Conservation (phyloP, 1,140 invertebrate genomes). For the Chelonus insularis region DNA sequence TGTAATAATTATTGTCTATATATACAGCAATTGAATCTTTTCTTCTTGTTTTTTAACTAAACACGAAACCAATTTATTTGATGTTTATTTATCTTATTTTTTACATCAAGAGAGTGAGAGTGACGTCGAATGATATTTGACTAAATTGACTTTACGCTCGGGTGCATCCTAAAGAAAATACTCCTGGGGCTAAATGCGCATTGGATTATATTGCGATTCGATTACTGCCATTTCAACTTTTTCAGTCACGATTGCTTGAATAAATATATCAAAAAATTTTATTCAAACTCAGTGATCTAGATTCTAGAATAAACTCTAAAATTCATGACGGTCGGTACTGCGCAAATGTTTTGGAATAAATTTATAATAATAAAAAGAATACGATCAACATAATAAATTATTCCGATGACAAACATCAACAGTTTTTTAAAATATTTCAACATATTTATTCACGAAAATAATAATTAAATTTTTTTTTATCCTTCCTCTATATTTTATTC, state of each 20-base stretch:
- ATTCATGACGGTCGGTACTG: no score
- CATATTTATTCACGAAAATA: no score
- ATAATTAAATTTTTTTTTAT: not conserved
- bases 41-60: no score
- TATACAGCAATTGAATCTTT: no score
- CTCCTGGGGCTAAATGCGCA: constrained; percentile 22
- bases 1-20: no score
- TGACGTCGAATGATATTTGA: constrained; percentile 25
- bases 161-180: constrained; percentile 22
- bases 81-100: no score
- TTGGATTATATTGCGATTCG: constrained; percentile 25
- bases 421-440: no score
- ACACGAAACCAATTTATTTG: not conserved
- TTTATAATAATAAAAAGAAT: no score
- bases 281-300: not conserved
- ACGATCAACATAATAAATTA: no score
- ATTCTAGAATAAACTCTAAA: not conserved
- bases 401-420: no score
- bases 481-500: not conserved
- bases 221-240: constrained; percentile 22
- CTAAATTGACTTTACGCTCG: constrained; percentile 29
- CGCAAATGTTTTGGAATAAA: no score
- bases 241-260: constrained; percentile 5
- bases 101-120: constrained; percentile 13
- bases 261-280: not conserved